These are phyloP conservation scores for Varecia variegata DNA, from an alignment of 2,797 vertebrate genomes.

Conservation along the genomic window DNA sequence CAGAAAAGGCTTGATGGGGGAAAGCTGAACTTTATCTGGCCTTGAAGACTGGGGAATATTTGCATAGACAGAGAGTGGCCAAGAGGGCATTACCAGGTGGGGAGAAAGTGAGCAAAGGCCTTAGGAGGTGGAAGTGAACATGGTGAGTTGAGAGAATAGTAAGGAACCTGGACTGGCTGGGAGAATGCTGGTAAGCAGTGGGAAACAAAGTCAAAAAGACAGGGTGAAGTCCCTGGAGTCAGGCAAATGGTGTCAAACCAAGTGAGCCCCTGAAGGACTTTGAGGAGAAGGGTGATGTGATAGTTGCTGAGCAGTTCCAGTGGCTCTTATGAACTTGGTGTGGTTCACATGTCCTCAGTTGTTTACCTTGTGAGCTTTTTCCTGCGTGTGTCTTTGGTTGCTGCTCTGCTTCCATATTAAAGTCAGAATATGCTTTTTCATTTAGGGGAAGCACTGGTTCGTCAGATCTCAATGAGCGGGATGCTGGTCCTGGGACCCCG, in stretches of 20 bases:
- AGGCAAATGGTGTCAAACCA: background rate
- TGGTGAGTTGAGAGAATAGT: background rate
- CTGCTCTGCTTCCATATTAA: background rate
- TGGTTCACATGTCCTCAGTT: background rate
- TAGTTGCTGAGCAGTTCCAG: background rate
- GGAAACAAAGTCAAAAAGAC: background rate
- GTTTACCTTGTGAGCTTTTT: background rate
- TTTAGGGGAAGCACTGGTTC: slow-evolving; percentile 86
- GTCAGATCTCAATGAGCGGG: slow-evolving; percentile 83
- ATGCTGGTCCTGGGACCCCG: slow-evolving; percentile 81
- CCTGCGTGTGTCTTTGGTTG: background rate
- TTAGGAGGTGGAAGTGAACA: background rate
- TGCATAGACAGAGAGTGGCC: background rate
- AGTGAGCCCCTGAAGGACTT: background rate
- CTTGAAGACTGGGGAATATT: background rate
- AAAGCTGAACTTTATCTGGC: background rate
- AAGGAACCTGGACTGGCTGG: background rate
- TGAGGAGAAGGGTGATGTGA: background rate
- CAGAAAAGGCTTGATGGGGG: background rate
- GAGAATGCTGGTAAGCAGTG: background rate
- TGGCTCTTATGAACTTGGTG: background rate
- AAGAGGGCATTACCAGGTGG: background rate
- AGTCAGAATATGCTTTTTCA: slow-evolving; percentile 49
- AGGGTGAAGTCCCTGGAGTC: background rate
- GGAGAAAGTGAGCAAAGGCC: background rate